A percentile compares a stretch with the other conserved stretches of the same genome.
These are phyloP conservation scores for Beaufortia kweichowensis DNA, from an alignment of 2,113 vertebrate species.

Conservation along the genomic window DNA sequence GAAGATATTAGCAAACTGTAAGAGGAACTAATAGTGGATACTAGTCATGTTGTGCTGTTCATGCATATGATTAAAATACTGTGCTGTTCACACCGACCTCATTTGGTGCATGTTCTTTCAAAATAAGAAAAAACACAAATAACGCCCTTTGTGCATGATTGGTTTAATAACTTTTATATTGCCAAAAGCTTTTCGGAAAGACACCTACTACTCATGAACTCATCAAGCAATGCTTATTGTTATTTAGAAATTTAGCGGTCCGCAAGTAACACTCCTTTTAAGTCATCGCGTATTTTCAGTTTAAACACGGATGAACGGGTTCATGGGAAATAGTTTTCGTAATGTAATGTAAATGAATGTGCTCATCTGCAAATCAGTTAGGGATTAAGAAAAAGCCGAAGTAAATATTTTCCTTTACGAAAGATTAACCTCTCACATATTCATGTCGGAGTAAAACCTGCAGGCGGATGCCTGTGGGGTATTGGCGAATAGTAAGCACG, in stretches of 20 bases:
- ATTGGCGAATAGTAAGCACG: conserved; percentile 25
- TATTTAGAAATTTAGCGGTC: conserved; percentile 10
- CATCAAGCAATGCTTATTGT: conserved; percentile 6
- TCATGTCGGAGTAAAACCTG: conserved; percentile 40
- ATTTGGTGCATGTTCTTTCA: neutral
- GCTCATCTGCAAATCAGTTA: conserved; percentile 67
- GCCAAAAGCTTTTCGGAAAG: neutral
- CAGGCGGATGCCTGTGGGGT: conserved; percentile 44
- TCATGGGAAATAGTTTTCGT: conserved; percentile 47
- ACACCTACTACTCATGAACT: neutral
- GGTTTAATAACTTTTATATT: neutral
- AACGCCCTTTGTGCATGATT: neutral
- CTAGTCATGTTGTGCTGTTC: neutral
- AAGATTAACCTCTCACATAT: conserved; percentile 60
- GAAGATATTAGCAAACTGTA: conserved; percentile 22
- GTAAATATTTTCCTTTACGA: conserved; percentile 58
- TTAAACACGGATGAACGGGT: conserved; percentile 44
- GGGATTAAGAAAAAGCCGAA: conserved; percentile 63
- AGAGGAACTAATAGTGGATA: conserved; percentile 4
- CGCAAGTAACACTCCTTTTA: neutral
- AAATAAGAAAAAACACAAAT: conserved; percentile 1
- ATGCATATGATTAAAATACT: conserved; percentile 33
- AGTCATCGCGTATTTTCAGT: conserved; percentile 62
- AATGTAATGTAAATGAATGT: conserved; percentile 61
- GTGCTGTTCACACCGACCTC: conserved; percentile 8